Conservation (phyloP, 1,140 invertebrate species). For the Anastrepha ludens region DNA sequence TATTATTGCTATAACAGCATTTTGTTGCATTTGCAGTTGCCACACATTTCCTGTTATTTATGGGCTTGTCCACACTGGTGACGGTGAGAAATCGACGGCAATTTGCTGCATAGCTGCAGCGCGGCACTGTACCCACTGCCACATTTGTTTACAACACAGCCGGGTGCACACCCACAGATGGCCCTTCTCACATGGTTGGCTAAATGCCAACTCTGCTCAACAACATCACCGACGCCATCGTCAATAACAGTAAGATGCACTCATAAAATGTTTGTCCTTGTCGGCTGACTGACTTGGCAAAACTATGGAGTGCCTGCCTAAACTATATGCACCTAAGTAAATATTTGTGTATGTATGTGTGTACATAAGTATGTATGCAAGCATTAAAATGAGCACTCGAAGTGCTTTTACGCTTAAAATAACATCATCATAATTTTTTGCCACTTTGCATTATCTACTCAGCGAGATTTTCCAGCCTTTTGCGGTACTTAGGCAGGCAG, state of each 20-base stretch:
- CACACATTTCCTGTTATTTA: constrained; percentile 24
- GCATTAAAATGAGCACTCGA: constrained; percentile 38
- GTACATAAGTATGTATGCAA: neutral
- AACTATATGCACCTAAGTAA: no score
- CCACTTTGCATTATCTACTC: constrained; percentile 27
- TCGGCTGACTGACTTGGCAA: neutral
- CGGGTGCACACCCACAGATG: neutral
- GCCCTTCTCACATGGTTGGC: neutral
- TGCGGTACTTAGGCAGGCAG: neutral
- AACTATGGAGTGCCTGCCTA: no score
- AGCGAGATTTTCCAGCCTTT: neutral
- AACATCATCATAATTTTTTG: constrained; percentile 45
- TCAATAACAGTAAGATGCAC: constrained; percentile 9
- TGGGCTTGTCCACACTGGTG: neutral
- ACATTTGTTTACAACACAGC: constrained; percentile 37
- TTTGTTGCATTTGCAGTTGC: neutral
- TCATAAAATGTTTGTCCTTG: constrained; percentile 26
- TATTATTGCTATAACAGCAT: constrained; percentile 38
- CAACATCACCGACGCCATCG: neutral
- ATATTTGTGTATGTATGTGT: no score
- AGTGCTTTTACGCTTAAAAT: constrained; percentile 46
- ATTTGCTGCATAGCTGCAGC: neutral
- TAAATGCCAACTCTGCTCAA: neutral
- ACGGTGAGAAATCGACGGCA: constrained; percentile 49
- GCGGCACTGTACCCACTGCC: neutral